phyloP scores from a whole-genome alignment of 2,113 vertebrate species.

The Theristicus caerulescens region DNA sequence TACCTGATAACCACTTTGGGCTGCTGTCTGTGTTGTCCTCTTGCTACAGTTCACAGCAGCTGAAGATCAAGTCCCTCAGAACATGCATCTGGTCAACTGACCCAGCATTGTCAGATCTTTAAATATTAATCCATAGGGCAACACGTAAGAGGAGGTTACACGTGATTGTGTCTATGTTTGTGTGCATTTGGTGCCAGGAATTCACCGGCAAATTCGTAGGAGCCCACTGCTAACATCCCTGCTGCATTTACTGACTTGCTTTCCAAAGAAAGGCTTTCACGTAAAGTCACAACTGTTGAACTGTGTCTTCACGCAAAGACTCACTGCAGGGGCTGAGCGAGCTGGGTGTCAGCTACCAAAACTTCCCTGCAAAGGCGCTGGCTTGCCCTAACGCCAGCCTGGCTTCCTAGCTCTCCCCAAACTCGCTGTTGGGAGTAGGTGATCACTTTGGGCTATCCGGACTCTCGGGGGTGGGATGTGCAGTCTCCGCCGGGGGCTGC shows the following conservation, averaged over 20 bases:
- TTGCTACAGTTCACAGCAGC: background rate
- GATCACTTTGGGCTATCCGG: rapidly evolving
- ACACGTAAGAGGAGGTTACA: background rate
- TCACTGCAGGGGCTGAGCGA: rapidly evolving
- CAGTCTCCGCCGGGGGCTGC: background rate
- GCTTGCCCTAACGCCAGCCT: rapidly evolving
- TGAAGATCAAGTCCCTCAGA: background rate
- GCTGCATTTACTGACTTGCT: background rate
- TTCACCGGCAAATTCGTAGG: rapidly evolving
- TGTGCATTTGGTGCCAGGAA: background rate
- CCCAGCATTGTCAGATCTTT: background rate
- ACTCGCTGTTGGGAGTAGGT: rapidly evolving
- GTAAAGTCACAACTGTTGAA: rapidly evolving
- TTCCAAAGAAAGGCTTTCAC: background rate
- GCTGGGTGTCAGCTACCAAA: rapidly evolving
- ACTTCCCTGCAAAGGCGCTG: background rate
- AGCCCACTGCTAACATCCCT: rapidly evolving
- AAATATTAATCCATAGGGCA: too few relatives aligned
- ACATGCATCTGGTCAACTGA: too few relatives aligned
- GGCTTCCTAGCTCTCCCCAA: background rate
- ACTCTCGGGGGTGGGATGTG: background rate
- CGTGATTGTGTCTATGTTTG: rapidly evolving
- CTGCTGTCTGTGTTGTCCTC: background rate
- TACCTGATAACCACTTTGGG: rapidly evolving
- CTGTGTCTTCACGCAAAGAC: rapidly evolving